Percentiles rank a stretch among this genome's conserved stretches.
Evolutionary conservation across 2,888 invertebrate species (phyloP).

Genomic region (Fragum fragum): DNA sequence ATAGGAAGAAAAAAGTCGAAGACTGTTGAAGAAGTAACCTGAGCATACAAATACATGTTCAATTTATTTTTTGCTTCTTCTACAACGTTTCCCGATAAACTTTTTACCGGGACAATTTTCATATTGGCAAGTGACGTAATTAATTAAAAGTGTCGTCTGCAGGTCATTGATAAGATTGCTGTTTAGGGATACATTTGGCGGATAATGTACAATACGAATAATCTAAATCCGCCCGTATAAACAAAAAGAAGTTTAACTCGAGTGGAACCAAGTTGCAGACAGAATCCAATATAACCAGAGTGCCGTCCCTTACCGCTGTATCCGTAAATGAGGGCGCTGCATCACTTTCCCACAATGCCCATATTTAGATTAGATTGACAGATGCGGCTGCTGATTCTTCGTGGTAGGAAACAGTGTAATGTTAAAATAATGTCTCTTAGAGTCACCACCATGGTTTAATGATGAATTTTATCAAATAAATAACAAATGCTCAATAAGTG

Average conservation of each 20-base stretch:
- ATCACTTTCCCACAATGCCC: constrained; percentile 64
- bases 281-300: neutral
- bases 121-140: too few relatives aligned
- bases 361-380: constrained; percentile 68
- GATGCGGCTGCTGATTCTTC: constrained; percentile 63
- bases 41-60: too few relatives aligned
- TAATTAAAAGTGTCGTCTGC: too few relatives aligned
- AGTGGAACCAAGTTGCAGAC: neutral
- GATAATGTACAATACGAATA: too few relatives aligned
- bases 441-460: constrained; percentile 28
- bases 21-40: too few relatives aligned
- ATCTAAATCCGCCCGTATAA: too few relatives aligned
- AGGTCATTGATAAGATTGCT: too few relatives aligned
- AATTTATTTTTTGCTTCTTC: too few relatives aligned
- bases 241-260: constrained; percentile 13
- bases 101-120: too few relatives aligned
- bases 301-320: constrained; percentile 1
- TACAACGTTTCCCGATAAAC: too few relatives aligned
- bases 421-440: neutral
- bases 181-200: too few relatives aligned
- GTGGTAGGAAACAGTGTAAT: constrained; percentile 1
- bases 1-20: too few relatives aligned
- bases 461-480: constrained; percentile 1
- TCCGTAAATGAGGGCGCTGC: constrained; percentile 52
- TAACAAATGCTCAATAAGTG: constrained; percentile 23